A percentile compares a stretch with the other conserved stretches of the same genome.
Evolutionary conservation across 2,888 invertebrate genomes (phyloP).

Genomic region (Venusia cambrica): DNA sequence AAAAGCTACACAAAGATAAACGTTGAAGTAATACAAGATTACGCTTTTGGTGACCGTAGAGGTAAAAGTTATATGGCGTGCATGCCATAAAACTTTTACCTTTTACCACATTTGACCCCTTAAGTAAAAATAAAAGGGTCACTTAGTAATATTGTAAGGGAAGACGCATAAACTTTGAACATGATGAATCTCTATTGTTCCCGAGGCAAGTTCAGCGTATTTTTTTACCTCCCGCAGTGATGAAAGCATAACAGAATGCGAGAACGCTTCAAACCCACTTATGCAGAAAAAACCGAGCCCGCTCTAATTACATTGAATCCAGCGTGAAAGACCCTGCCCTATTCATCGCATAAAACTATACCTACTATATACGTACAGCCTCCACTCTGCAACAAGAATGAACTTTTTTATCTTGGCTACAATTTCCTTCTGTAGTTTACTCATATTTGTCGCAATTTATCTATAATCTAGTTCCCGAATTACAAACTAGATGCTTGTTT

Average conservation of each 20-base stretch:
- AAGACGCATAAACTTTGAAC: neutral
- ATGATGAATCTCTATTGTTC: slow-evolving; percentile 8
- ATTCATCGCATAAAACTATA: slow-evolving; percentile 63
- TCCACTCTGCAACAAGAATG: slow-evolving; percentile 40
- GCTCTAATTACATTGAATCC: slow-evolving; percentile 73
- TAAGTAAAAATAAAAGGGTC: too few relatives aligned
- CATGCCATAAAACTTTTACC: too few relatives aligned
- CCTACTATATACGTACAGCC: slow-evolving; percentile 45
- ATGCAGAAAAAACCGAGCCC: slow-evolving; percentile 58
- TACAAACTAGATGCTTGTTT: too few relatives aligned
- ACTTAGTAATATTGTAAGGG: too few relatives aligned
- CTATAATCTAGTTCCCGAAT: too few relatives aligned
- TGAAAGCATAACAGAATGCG: slow-evolving; percentile 47
- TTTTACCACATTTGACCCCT: too few relatives aligned
- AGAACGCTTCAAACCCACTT: slow-evolving; percentile 60
- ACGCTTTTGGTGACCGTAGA: too few relatives aligned
- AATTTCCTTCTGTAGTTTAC: slow-evolving; percentile 6
- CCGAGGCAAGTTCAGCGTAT: slow-evolving; percentile 33
- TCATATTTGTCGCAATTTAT: slow-evolving; percentile 2
- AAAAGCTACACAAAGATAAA: too few relatives aligned
- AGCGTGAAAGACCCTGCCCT: slow-evolving; percentile 56
- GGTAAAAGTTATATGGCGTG: too few relatives aligned
- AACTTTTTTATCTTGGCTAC: slow-evolving; percentile 33
- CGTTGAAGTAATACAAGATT: too few relatives aligned
- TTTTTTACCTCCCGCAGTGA: slow-evolving; percentile 31